Evolutionary conservation across 2,113 vertebrate species (phyloP).

Genomic region (Shinisaurus crocodilurus): DNA sequence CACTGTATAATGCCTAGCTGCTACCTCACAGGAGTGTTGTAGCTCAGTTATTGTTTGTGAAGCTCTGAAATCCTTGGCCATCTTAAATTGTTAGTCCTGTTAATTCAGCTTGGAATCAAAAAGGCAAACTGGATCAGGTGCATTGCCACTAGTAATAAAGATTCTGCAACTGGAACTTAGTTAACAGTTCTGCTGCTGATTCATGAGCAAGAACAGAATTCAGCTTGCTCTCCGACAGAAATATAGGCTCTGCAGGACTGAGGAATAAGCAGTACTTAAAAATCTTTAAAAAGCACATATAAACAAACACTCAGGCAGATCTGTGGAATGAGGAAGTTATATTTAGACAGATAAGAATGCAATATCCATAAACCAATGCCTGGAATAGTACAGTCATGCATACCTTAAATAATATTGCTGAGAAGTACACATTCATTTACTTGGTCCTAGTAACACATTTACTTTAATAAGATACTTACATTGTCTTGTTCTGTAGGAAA

Average conservation of each 20-base stretch:
- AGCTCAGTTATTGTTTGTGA: conserved; percentile 9
- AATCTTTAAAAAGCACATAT: neutral
- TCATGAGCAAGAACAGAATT: conserved; percentile 11
- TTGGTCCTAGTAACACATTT: neutral
- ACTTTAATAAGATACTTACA: conserved; percentile 76
- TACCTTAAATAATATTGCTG: neutral
- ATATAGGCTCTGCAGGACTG: neutral
- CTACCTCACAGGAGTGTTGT: conserved; percentile 10
- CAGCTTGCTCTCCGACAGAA: conserved; percentile 3
- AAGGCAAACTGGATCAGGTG: neutral
- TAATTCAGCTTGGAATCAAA: conserved; percentile 11
- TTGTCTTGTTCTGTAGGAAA: conserved; percentile 96
- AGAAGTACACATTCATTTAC: neutral
- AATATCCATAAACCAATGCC: neutral
- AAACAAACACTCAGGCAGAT: neutral
- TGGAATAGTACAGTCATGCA: neutral
- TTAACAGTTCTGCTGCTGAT: conserved; percentile 2
- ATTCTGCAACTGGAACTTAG: neutral
- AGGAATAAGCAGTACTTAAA: neutral
- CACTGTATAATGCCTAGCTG: conserved; percentile 17
- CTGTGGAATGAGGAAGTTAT: neutral
- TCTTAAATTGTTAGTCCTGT: neutral
- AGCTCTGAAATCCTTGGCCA: conserved; percentile 5
- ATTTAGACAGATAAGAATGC: neutral
- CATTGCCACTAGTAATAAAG: neutral